Evolutionary conservation across 2,113 vertebrate genomes (phyloP).

Genomic region (Piprites chloris): DNA sequence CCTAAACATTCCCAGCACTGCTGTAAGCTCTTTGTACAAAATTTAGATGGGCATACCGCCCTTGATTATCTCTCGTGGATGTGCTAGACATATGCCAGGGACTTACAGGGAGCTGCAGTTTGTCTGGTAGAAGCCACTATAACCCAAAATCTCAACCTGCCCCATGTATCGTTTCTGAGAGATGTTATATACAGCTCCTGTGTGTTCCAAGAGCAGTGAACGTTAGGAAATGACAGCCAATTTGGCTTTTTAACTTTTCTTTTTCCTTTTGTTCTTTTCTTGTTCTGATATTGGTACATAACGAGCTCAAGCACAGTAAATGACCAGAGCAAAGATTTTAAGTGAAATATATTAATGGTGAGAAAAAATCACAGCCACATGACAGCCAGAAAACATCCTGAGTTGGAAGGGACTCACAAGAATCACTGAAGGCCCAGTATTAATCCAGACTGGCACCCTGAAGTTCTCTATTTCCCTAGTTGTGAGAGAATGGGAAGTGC

Average conservation of each 20-base stretch:
- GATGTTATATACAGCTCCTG: background rate
- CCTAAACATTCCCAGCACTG: background rate
- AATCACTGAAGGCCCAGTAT: fast-evolving
- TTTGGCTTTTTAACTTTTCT: background rate
- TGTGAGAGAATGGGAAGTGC: background rate
- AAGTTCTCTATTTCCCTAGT: background rate
- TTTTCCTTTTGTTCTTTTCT: background rate
- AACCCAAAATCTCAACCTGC: background rate
- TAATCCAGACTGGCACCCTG: background rate
- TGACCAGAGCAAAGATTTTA: background rate
- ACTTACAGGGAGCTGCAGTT: background rate
- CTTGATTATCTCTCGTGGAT: background rate
- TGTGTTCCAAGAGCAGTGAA: background rate
- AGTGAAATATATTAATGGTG: background rate
- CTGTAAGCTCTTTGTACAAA: background rate
- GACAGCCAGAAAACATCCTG: background rate
- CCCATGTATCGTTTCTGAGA: background rate
- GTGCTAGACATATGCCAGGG: background rate
- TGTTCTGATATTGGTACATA: background rate
- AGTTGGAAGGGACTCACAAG: background rate
- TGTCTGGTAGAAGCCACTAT: background rate
- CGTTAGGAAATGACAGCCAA: background rate
- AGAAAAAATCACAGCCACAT: background rate
- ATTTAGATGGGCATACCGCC: background rate
- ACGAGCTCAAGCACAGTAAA: background rate